Percentiles rank a stretch among this genome's conserved stretches.
Evolutionary conservation across 2,888 invertebrate genomes (phyloP).

Genomic region (Steinernema scapterisci): DNA sequence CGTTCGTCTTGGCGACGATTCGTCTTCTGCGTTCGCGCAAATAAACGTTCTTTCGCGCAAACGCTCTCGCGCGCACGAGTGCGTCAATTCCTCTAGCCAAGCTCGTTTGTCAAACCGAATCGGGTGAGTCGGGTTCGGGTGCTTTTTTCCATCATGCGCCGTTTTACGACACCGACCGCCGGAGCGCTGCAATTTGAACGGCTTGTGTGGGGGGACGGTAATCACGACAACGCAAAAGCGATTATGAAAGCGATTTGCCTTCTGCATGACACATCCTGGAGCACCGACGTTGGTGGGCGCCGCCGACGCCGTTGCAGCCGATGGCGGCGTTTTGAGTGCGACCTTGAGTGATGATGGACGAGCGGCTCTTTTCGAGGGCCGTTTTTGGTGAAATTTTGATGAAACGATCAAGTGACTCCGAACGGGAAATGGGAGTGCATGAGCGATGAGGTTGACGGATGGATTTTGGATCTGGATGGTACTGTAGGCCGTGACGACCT

Average conservation of each 20-base stretch:
- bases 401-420: neutral
- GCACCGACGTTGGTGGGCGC: constrained; percentile 13
- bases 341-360: constrained; percentile 18
- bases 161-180: neutral
- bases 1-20: neutral
- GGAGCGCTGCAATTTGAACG: too few species aligned
- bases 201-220: neutral
- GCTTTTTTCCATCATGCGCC: neutral
- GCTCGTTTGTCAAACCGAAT: constrained; percentile 11
- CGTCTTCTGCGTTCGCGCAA: constrained; percentile 4
- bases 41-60: too few species aligned
- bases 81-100: neutral
- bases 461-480: neutral
- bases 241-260: constrained; percentile 28
- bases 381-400: neutral
- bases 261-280: neutral
- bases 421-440: neutral
- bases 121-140: neutral
- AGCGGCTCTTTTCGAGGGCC: neutral
- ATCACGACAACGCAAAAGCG: constrained; percentile 29
- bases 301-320: neutral
- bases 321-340: neutral
- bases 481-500: too few species aligned
- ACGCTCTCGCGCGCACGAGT: too few species aligned
- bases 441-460: neutral